Evolutionary conservation across 2,113 vertebrate genomes (phyloP), one percentile per base, ranked within the genome.

Genomic region (Syngnathus scovelli): DNA sequence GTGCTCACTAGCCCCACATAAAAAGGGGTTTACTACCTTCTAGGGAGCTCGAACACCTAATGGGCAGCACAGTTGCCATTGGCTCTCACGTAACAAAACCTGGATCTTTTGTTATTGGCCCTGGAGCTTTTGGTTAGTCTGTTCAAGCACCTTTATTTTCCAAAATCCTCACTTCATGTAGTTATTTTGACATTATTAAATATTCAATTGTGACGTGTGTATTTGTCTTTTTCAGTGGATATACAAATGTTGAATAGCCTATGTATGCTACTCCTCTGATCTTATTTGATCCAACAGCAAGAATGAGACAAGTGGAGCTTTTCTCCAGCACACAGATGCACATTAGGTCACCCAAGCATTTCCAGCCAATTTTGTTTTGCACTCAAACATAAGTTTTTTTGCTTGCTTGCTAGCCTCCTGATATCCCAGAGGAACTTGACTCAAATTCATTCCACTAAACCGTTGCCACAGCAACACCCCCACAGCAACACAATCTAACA

Each of bases 311-410:
- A 90, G 76, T 85, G 83, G 86, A 90, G 83, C 82, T 78, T 75
- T 39, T 39, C 51, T 74, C 70, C 70, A 81, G 69, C 78, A 69
- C 73, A 70, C 84, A 88, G 79, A 85, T 85, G 84, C 79, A 78
- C 70, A 84, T 88, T 71, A 88, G 84, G 83, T 88, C 86, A 88
- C 56, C 18, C 75, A 71, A 65, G 76, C 78, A 75, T 61, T 54
- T 83, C 58, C 62, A 75, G 84, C 81, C 83, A 86, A 69, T 75
- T 6, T 66, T 78, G 72, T 82, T 67, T 83, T 75, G 74, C 61
- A 77, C 72, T 66, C 60, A 44, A n/a, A 60, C 75, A 66, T 52
- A 33, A 43, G 66, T 27, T 59, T 10, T 43, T 36, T 67, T 5
- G 12, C 63, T 56, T 56, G 12, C 44, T 59, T 61, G 6, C 68